phyloP scores from a whole-genome alignment of 1,140 invertebrate genomes.

The Tetragonula clypearis region DNA sequence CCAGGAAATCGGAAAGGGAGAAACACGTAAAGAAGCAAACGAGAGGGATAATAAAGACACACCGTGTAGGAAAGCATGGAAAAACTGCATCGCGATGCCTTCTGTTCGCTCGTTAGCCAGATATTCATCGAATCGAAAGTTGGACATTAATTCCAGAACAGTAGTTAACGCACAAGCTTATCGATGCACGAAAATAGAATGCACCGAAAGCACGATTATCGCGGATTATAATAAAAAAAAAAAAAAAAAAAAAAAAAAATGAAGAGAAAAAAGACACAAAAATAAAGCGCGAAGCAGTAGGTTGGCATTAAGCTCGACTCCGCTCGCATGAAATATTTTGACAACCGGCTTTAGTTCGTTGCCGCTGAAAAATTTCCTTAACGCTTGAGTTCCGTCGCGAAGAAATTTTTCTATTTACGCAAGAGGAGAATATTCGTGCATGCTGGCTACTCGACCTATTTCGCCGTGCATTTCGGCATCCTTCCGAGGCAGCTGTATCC shows the following conservation, averaged over 20 bases:
- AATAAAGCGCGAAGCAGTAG: not conserved
- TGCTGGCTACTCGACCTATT: constrained; percentile 18
- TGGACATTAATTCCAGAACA: not conserved
- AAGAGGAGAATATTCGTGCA: not conserved
- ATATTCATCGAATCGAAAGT: not conserved
- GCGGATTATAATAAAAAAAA: not conserved
- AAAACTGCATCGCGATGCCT: not conserved
- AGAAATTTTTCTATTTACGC: constrained; percentile 31
- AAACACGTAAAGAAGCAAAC: not conserved
- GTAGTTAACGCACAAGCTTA: not conserved
- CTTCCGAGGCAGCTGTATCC: constrained; percentile 12
- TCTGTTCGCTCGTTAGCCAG: not conserved
- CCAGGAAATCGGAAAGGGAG: not conserved
- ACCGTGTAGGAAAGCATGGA: not conserved
- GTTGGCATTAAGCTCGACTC: not conserved
- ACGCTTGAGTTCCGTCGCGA: not conserved
- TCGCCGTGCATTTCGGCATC: constrained; percentile 16
- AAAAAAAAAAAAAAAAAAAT: no score
- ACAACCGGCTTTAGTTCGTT: not conserved
- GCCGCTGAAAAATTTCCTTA: constrained; percentile 5
- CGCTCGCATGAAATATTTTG: not conserved
- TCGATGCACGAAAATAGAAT: not conserved
- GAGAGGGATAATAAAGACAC: not conserved
- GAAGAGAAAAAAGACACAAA: no score
- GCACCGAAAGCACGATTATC: not conserved